Evolutionary conservation across 2,888 invertebrate species (phyloP).

Genomic region (Chaetoderma sp.): DNA sequence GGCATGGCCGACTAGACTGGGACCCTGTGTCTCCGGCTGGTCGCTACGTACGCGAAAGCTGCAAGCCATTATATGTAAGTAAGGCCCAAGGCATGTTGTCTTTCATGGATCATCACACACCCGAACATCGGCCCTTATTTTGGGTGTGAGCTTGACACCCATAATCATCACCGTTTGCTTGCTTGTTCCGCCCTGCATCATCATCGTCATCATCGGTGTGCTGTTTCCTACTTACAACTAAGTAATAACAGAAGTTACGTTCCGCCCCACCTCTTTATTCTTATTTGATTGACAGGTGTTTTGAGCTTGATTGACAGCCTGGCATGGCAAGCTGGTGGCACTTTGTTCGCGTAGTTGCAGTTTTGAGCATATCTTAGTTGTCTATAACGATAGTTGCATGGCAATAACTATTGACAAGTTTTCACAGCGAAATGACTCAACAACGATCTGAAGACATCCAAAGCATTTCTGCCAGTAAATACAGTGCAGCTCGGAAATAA

Average conservation of each 20-base stretch:
- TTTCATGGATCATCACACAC: slow-evolving; percentile 1
- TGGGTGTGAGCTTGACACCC: not conserved
- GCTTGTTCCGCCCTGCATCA: not conserved
- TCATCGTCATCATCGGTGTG: not conserved
- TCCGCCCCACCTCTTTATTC: not conserved
- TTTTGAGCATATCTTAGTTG: not conserved
- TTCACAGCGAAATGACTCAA: no score
- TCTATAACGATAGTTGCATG: no score
- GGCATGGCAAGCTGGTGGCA: slow-evolving; percentile 3
- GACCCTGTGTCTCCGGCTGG: slow-evolving; percentile 97
- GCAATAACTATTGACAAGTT: no score
- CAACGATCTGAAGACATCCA: no score
- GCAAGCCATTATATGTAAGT: slow-evolving; percentile 92
- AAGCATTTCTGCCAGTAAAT: no score
- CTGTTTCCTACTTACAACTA: not conserved
- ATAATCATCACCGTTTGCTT: not conserved
- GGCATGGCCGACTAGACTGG: slow-evolving; percentile 98
- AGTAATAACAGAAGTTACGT: not conserved
- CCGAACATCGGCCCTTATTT: no score
- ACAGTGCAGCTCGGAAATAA: no score
- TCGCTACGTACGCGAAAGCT: slow-evolving; percentile 97
- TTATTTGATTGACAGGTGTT: not conserved
- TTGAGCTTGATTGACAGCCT: not conserved
- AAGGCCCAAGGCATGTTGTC: slow-evolving; percentile 15
- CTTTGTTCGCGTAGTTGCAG: not conserved